These are phyloP conservation scores for Meloidogyne exigua DNA, from an alignment of 1,140 invertebrate genomes.

Conservation along the genomic window DNA sequence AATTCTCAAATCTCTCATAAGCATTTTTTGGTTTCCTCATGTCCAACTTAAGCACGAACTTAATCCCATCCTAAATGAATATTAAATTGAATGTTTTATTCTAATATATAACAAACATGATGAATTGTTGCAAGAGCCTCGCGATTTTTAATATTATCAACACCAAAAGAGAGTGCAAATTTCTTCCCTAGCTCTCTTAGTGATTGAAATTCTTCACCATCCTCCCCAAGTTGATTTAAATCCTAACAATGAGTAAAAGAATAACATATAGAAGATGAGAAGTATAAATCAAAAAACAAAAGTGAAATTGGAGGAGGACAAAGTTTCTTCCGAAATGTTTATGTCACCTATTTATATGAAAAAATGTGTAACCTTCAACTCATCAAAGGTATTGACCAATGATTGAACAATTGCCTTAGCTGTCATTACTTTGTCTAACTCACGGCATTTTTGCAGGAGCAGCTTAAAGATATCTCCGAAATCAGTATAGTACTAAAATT, in stretches of 20 bases:
- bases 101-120: slow-evolving; percentile 62
- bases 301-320: slow-evolving; percentile 18
- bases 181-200: slow-evolving; percentile 84
- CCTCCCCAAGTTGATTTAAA: slow-evolving; percentile 40
- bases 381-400: slow-evolving; percentile 31
- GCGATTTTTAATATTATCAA: slow-evolving; percentile 93
- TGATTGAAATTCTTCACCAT: slow-evolving; percentile 38
- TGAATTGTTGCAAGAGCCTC: slow-evolving; percentile 94
- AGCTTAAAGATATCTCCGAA: slow-evolving; percentile 99
- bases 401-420: slow-evolving; percentile 81
- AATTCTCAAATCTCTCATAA: slow-evolving; percentile 8
- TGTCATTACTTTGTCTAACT: slow-evolving; percentile 95
- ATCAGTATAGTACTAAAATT: slow-evolving; percentile 84
- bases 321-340: too few relatives aligned
- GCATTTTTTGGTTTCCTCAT: slow-evolving; percentile 17
- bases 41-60: slow-evolving; percentile 38
- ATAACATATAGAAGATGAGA: slow-evolving; percentile 17
- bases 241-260: slow-evolving; percentile 11
- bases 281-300: slow-evolving; percentile 23
- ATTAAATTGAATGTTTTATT: slow-evolving; percentile 2
- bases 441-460: slow-evolving; percentile 88
- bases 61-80: slow-evolving; percentile 39
- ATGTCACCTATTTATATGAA: too few relatives aligned
- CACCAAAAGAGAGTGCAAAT: slow-evolving; percentile 92
- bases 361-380: slow-evolving; percentile 26